Conservation (phyloP, 2,113 vertebrate genomes). For the Pithys albifrons region DNA sequence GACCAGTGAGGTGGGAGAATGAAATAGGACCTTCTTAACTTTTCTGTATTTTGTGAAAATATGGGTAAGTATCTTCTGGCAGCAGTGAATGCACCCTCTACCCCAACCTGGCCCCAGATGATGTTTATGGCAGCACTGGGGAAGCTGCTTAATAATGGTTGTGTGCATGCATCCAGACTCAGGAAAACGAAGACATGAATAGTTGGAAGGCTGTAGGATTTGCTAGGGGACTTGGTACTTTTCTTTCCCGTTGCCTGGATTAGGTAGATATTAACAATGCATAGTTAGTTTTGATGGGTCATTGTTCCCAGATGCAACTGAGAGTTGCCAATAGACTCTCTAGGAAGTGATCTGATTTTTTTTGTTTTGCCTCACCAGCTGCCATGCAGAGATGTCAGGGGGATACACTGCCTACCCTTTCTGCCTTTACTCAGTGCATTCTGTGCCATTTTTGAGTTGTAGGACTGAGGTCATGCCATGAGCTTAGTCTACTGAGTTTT, state of each 20-base stretch:
- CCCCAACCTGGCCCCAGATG: background rate
- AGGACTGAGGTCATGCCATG: background rate
- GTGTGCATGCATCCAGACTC: background rate
- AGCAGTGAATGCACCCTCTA: background rate
- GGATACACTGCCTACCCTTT: constrained; percentile 43
- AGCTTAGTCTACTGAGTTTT: background rate
- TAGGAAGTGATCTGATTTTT: constrained; percentile 45
- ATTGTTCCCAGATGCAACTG: constrained; percentile 67
- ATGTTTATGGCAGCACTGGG: background rate
- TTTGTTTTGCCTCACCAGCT: constrained; percentile 64
- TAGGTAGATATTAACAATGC: constrained; percentile 40
- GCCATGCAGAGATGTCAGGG: constrained; percentile 68
- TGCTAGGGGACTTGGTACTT: background rate
- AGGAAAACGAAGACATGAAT: background rate
- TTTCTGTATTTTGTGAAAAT: background rate
- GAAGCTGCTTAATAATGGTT: background rate
- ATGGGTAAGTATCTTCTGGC: background rate
- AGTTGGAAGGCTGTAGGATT: background rate
- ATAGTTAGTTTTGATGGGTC: constrained; percentile 61
- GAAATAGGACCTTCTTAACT: background rate
- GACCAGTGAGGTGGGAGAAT: background rate
- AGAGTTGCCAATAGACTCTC: constrained; percentile 61
- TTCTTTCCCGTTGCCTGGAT: background rate
- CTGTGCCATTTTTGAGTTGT: background rate
- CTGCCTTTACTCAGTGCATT: background rate